Conservation (phyloP, 2,113 vertebrate genomes). For the Hydropotes inermis region DNA sequence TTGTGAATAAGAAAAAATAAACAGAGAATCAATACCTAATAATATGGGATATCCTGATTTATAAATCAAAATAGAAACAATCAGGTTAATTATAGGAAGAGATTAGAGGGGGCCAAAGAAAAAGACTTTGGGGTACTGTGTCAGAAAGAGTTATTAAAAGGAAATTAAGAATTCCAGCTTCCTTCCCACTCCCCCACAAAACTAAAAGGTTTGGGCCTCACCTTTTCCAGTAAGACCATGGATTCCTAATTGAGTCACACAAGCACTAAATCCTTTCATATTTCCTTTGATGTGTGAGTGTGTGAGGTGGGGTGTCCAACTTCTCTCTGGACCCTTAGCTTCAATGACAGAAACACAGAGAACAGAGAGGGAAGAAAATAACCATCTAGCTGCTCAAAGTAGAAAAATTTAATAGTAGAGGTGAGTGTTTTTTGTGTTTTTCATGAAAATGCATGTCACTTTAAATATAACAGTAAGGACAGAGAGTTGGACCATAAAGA, state of each 20-base stretch:
- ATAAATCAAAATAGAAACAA: not conserved
- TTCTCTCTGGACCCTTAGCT: not conserved
- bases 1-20: not conserved
- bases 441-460: not conserved
- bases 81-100: not conserved
- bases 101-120: not conserved
- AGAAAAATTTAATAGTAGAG: not conserved
- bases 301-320: not conserved
- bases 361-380: not conserved
- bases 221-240: constrained; percentile 17
- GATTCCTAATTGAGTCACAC: not conserved
- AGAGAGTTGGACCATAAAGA: not conserved
- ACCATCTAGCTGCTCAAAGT: not conserved
- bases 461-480: not conserved
- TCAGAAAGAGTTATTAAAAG: constrained; percentile 39
- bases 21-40: not conserved
- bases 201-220: not conserved
- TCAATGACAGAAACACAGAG: not conserved
- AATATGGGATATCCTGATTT: not conserved
- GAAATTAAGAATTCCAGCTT: constrained; percentile 39
- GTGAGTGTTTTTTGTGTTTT: not conserved
- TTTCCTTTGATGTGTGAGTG: constrained; percentile 8
- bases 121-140: not conserved
- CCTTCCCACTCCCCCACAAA: not conserved
- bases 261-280: not conserved